Conservation (phyloP, 2,888 invertebrate genomes). For the Leptinotarsa peninsularis region DNA sequence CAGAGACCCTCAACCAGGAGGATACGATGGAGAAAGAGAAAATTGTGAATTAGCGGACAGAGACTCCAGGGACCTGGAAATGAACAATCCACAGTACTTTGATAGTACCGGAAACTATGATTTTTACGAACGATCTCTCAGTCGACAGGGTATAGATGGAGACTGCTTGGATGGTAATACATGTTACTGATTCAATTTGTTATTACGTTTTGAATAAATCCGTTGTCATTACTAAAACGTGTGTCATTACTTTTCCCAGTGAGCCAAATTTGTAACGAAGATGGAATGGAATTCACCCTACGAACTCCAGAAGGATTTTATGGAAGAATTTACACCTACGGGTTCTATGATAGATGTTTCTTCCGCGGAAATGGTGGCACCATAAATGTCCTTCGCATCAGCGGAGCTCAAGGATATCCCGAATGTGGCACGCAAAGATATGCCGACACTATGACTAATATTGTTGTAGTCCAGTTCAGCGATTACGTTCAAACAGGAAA, state of each 20-base stretch:
- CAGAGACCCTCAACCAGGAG: constrained; percentile 50
- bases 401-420: constrained; percentile 92
- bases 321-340: constrained; percentile 91
- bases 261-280: constrained; percentile 91
- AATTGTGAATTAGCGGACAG: constrained; percentile 92
- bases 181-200: constrained; percentile 26
- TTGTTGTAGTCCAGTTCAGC: constrained; percentile 93
- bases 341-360: constrained; percentile 91
- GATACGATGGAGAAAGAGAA: constrained; percentile 74
- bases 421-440: constrained; percentile 90
- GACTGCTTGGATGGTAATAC: constrained; percentile 87
- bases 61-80: constrained; percentile 85
- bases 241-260: constrained; percentile 68
- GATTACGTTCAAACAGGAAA: constrained; percentile 92
- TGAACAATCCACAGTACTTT: constrained; percentile 87
- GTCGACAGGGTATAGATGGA: constrained; percentile 76
- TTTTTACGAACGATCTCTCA: constrained; percentile 84
- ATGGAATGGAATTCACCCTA: constrained; percentile 93
- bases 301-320: constrained; percentile 89
- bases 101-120: constrained; percentile 87
- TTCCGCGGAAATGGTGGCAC: constrained; percentile 91
- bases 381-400: constrained; percentile 84
- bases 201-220: constrained; percentile 20
- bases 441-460: constrained; percentile 93
- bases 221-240: constrained; percentile 10